Percentiles rank a stretch among this genome's conserved stretches.
phyloP scores from a whole-genome alignment of 2,888 invertebrate species.

The Hypercompe scribonia region DNA sequence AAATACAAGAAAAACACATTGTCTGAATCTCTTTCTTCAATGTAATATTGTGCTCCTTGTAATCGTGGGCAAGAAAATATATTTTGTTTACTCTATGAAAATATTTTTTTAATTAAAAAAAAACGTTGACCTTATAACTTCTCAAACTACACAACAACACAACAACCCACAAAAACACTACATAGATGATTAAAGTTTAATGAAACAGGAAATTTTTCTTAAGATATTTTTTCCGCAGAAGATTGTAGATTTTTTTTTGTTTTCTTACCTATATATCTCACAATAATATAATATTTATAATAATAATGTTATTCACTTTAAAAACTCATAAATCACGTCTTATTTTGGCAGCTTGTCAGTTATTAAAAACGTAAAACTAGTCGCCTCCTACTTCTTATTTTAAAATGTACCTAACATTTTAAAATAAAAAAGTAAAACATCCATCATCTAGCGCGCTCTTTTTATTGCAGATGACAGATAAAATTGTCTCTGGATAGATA shows the following conservation, averaged over 20 bases:
- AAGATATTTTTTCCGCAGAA: background rate
- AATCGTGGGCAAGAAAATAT: background rate
- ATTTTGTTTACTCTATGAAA: background rate
- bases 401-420: no score
- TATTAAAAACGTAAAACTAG: background rate
- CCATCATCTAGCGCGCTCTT: constrained; percentile 14
- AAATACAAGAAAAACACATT: background rate
- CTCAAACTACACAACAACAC: no score
- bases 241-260: no score
- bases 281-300: background rate
- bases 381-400: background rate
- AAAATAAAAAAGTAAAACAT: constrained; percentile 1
- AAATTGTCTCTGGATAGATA: constrained; percentile 26
- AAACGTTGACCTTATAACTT: background rate
- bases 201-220: background rate
- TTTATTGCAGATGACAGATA: constrained; percentile 43
- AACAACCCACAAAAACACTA: no score
- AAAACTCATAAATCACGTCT: background rate
- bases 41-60: background rate
- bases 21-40: background rate
- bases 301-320: background rate
- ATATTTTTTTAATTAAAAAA: background rate
- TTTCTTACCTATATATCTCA: background rate
- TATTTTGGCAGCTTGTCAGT: background rate
- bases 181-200: background rate